A percentile compares a stretch with the other conserved stretches of the same genome.
phyloP scores from a whole-genome alignment of 1,140 invertebrate species.

The Reticulitermes speratus region DNA sequence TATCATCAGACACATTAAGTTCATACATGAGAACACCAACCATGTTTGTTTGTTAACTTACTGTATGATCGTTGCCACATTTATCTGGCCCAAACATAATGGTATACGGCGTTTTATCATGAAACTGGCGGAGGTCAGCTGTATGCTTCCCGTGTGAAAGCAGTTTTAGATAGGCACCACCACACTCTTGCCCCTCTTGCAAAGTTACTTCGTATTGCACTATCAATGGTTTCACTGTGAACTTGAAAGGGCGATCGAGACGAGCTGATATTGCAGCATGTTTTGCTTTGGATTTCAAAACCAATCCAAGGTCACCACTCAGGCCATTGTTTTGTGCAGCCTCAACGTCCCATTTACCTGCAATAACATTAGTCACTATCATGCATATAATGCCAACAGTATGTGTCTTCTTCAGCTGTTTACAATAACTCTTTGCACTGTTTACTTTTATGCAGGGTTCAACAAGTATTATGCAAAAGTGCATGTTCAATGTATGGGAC shows the following conservation, averaged over 20 bases:
- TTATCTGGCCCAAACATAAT: conserved; percentile 99
- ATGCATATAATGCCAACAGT: conserved; percentile 5
- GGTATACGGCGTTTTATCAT: conserved; percentile 95
- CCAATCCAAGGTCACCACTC: conserved; percentile 81
- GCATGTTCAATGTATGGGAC: too few species aligned
- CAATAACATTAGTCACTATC: conserved; percentile 34
- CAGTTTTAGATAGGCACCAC: conserved; percentile 96
- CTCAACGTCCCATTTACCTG: conserved; percentile 76
- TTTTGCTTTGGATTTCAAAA: conserved; percentile 92
- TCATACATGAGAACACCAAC: too few species aligned
- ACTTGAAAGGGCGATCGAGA: conserved; percentile 80
- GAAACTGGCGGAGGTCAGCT: conserved; percentile 77
- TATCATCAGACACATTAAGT: too few species aligned
- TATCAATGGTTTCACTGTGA: conserved; percentile 76
- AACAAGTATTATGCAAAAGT: too few species aligned
- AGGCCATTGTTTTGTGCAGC: conserved; percentile 71
- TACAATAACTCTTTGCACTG: too few species aligned
- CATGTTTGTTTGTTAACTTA: conserved; percentile 38
- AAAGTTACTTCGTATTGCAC: conserved; percentile 91
- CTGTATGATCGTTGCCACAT: conserved; percentile 93
- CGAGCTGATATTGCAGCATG: conserved; percentile 92
- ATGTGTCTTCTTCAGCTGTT: too few species aligned
- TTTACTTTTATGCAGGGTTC: too few species aligned
- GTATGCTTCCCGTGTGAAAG: conserved; percentile 66
- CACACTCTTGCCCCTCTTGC: conserved; percentile 97